Evolutionary conservation across 2,113 vertebrate species (phyloP).

Genomic region (Rhombomys opimus): DNA sequence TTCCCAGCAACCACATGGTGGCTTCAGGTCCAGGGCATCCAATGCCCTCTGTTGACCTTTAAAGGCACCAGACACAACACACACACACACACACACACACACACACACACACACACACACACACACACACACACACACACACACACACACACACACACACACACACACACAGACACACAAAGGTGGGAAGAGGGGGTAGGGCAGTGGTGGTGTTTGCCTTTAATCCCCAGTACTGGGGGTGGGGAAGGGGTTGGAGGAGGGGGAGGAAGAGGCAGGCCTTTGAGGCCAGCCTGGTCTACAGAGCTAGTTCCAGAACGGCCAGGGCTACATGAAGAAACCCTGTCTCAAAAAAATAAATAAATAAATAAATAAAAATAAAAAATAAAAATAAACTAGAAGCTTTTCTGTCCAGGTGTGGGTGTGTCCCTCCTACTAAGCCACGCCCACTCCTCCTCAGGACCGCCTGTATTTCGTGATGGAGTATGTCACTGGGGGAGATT

Average conservation of each 20-base stretch:
- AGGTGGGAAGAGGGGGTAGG: too few relatives aligned
- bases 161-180: not conserved
- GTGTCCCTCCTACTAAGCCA: not conserved
- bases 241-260: too few relatives aligned
- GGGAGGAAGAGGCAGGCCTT: not conserved
- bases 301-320: not conserved
- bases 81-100: too few relatives aligned
- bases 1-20: not conserved
- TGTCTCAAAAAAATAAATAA: not conserved
- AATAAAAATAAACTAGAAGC: not conserved
- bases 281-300: not conserved
- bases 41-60: not conserved
- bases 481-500: slow-evolving; percentile 95
- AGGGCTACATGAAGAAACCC: not conserved
- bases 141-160: too few relatives aligned
- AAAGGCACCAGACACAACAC: not conserved
- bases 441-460: slow-evolving; percentile 84
- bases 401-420: not conserved
- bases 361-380: not conserved
- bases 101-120: not conserved
- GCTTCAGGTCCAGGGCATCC: not conserved
- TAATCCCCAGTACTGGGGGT: not conserved
- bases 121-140: too few relatives aligned
- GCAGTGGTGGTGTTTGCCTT: not conserved
- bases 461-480: slow-evolving; percentile 97